Evolutionary conservation across 2,113 vertebrate genomes (phyloP).

Genomic region (Hipposideros armiger): DNA sequence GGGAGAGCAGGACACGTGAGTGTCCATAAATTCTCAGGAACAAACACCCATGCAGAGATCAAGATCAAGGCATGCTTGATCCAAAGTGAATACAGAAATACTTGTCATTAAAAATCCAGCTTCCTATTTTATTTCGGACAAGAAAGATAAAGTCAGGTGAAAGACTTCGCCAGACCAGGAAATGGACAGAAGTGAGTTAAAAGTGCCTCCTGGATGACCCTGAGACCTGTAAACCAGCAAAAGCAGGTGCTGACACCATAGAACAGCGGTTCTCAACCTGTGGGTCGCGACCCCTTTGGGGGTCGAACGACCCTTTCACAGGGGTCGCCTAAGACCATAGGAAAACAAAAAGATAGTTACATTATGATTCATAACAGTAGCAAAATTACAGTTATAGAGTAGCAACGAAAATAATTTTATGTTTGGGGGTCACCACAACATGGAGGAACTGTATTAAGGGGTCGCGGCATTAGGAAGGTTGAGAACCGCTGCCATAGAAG

Average conservation of each 20-base stretch:
- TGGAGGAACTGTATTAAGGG: no score
- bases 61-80: slow-evolving; percentile 19
- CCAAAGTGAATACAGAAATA: background rate
- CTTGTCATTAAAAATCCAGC: slow-evolving; percentile 19
- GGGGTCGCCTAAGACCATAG: no score
- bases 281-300: no score
- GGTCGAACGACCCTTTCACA: no score
- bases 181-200: background rate
- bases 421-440: no score
- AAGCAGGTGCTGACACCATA: background rate
- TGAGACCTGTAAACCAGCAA: background rate
- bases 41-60: background rate
- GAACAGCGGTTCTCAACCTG: no score
- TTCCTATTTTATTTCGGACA: slow-evolving; percentile 38
- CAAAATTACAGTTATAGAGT: no score
- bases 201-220: background rate
- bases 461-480: no score
- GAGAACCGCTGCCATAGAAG: background rate
- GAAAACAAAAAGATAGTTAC: no score
- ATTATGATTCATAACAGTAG: no score
- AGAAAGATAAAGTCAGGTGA: background rate
- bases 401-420: no score
- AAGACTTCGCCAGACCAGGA: slow-evolving; percentile 27
- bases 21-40: background rate
- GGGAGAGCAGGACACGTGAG: background rate